Evolutionary conservation across 2,888 invertebrate genomes (phyloP).

Genomic region (Strigamia maritima): DNA sequence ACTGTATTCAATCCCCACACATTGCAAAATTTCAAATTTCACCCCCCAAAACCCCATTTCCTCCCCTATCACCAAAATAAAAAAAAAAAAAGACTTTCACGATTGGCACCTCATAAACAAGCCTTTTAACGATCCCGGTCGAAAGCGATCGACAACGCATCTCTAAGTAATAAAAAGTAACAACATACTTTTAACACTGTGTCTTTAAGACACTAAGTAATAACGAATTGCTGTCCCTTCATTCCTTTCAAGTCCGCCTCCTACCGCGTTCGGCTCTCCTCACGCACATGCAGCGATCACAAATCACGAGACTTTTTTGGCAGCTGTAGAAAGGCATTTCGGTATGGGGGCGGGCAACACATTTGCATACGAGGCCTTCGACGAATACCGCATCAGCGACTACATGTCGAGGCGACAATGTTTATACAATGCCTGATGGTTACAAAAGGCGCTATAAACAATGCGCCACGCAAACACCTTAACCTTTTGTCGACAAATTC

Average conservation of each 20-base stretch:
- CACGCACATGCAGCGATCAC: constrained; percentile 18
- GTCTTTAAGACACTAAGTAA: constrained; percentile 2
- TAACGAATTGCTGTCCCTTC: constrained; percentile 5
- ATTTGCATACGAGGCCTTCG: constrained; percentile 24
- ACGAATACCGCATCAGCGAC: constrained; percentile 7
- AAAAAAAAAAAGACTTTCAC: constrained; percentile 12
- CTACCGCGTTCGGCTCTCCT: constrained; percentile 1
- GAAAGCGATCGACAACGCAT: constrained; percentile 6
- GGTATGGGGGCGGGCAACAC: constrained; percentile 1
- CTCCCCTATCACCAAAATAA: neutral
- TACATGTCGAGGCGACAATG: neutral
- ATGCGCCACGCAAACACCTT: constrained; percentile 21
- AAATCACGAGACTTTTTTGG: constrained; percentile 26
- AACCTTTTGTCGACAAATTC: constrained; percentile 17
- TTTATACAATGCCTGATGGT: constrained; percentile 5
- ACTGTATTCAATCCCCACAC: constrained; percentile 21
- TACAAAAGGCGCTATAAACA: constrained; percentile 27
- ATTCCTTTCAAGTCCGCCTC: neutral
- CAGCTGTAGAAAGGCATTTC: neutral
- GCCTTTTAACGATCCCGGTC: neutral
- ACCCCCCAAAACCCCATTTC: constrained; percentile 26
- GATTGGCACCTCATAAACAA: constrained; percentile 21
- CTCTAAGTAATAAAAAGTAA: neutral
- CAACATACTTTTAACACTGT: neutral
- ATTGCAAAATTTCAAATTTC: constrained; percentile 21